Conservation (phyloP, 2,797 vertebrate species). For the Ceyx erithaca region DNA sequence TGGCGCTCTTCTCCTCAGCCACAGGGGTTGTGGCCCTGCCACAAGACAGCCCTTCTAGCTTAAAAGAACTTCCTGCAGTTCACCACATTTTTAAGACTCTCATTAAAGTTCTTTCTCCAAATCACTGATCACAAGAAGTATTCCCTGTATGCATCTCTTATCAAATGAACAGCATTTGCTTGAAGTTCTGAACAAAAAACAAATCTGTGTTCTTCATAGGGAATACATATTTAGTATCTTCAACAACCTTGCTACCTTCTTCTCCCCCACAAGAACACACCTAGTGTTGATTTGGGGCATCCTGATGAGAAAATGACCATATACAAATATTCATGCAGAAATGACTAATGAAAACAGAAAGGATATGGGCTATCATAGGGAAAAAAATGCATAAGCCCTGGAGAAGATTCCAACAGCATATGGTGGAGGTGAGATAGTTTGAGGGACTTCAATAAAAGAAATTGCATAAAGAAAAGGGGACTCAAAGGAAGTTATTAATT, state of each 20-base stretch:
- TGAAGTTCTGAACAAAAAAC: background rate
- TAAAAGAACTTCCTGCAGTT: background rate
- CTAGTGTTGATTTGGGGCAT: background rate
- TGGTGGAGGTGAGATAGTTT: background rate
- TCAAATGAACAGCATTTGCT: background rate
- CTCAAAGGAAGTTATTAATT: background rate
- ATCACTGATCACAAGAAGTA: background rate
- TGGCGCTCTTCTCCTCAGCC: background rate
- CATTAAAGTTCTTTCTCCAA: background rate
- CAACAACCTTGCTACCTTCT: background rate
- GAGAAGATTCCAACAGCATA: background rate
- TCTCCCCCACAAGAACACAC: background rate
- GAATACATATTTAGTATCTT: background rate
- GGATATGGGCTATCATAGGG: fast-evolving
- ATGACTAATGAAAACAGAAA: background rate
- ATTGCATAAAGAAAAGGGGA: background rate
- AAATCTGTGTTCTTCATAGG: background rate
- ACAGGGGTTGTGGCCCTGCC: background rate
- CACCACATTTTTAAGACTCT: background rate
- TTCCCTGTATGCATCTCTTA: background rate
- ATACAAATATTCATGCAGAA: background rate
- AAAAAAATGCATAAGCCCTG: background rate
- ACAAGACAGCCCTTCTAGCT: background rate
- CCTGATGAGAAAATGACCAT: background rate
- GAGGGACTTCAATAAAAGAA: background rate